These are phyloP conservation scores for Mycteria americana DNA, from an alignment of 2,797 vertebrate genomes.

Conservation along the genomic window DNA sequence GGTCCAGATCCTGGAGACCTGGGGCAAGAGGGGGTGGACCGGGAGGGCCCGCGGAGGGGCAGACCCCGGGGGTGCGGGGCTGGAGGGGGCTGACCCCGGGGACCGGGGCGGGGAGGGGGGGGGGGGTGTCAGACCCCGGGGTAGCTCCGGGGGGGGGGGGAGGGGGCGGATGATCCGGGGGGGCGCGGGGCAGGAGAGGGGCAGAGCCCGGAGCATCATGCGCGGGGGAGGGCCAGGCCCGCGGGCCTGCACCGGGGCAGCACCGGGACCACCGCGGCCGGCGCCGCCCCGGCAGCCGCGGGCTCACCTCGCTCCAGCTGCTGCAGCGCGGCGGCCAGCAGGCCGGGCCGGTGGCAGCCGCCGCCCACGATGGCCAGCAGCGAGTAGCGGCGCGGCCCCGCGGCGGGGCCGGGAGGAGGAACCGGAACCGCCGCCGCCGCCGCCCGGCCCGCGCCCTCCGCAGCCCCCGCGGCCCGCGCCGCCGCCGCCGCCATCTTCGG, in stretches of 20 bases:
- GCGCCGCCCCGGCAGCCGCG: not conserved
- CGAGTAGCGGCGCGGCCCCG: constrained; percentile 4
- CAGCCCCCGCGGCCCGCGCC: not conserved
- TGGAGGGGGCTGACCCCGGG: too few relatives aligned
- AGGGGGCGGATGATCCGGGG: not conserved
- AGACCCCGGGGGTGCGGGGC: not conserved
- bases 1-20: not conserved
- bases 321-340: not conserved
- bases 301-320: constrained; percentile 34
- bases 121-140: too few relatives aligned
- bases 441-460: not conserved
- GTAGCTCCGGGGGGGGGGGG: not conserved
- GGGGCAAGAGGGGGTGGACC: not conserved
- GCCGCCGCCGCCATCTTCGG: constrained; percentile 16
- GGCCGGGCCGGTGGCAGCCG: constrained; percentile 29
- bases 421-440: not conserved
- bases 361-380: constrained; percentile 34
- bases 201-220: too few relatives aligned
- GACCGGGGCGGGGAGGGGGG: not conserved
- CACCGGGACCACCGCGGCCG: not conserved
- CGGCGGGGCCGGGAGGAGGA: not conserved
- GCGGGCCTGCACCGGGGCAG: not conserved
- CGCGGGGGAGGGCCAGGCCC: not conserved
- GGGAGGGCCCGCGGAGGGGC: not conserved
- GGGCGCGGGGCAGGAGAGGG: not conserved